Evolutionary conservation across 2,113 vertebrate species (phyloP), one percentile per base, ranked within the genome.

Genomic region (Epinephelus lanceolatus): DNA sequence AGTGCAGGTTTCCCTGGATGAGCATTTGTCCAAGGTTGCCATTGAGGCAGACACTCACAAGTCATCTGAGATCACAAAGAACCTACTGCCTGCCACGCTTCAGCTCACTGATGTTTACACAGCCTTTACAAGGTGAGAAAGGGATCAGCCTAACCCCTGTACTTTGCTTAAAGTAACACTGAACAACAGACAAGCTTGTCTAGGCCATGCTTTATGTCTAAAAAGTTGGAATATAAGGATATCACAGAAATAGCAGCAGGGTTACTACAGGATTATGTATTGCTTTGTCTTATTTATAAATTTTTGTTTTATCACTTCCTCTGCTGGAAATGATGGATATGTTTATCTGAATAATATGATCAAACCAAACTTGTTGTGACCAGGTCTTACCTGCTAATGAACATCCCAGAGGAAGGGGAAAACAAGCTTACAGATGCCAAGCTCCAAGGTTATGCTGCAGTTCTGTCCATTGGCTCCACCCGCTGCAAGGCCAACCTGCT

Each of bases 1-100:
- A 94, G 97, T 99, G 40, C 98, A 99, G 85, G 98, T 99, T 89
- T 98, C 98, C 71, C 91, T 99, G 47, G 98, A 99, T 86, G 98
- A 99, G 71, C 97, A 99, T 92, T 97, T 99, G 92, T 98, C 98
- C 63, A 99, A 98, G 89, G 94, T 98, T 86, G 97, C 97, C 17
- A 96, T 97, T 5, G 98, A 99, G 87, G 95, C 96, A 0, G 98
- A 98, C 57, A 92, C 96, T 0, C 96, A 96, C 23, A 98, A 98
- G 56, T 96, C 98, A 6, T 96, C 97, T 0, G 98, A 99, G 91
- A 96, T 98, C 83, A 97, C 98, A 70, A 99, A 97, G 94, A 99
- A 99, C 93, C 96, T 99, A 25, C 95, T 99, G 68, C 98, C 98
- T 3, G 98, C 98, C 6, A 96, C 97, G 0, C 90, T 99, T 2